phyloP scores from a whole-genome alignment of 2,113 vertebrate species.

The Balaeniceps rex region DNA sequence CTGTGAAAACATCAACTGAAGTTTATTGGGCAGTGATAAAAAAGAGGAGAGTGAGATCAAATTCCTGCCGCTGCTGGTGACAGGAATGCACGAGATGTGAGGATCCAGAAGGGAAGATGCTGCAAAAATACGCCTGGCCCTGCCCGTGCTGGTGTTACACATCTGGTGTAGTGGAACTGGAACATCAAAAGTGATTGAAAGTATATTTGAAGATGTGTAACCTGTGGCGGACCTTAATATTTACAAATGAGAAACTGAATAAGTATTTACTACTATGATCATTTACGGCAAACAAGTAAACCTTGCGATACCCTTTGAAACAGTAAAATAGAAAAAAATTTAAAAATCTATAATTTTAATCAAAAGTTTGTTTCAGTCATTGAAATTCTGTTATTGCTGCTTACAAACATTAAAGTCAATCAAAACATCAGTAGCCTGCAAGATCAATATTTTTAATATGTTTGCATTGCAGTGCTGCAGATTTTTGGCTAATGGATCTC shows the following conservation, averaged over 20 bases:
- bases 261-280: conserved; percentile 64
- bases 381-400: conserved; percentile 83
- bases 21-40: background rate
- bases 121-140: background rate
- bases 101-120: background rate
- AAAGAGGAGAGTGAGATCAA: background rate
- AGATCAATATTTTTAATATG: conserved; percentile 89
- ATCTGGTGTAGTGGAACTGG: background rate
- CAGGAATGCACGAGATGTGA: accelerated
- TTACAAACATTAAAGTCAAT: conserved; percentile 84
- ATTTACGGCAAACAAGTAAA: conserved; percentile 68
- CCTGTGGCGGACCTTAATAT: conserved; percentile 40
- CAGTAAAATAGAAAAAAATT: conserved; percentile 72
- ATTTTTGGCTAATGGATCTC: conserved; percentile 92
- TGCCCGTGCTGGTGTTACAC: background rate
- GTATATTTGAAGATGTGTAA: conserved; percentile 47
- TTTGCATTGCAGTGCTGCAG: conserved; percentile 80
- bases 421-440: conserved; percentile 76
- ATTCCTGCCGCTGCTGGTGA: background rate
- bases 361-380: conserved; percentile 84
- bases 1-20: background rate
- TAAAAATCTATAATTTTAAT: conserved; percentile 87
- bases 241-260: conserved; percentile 69
- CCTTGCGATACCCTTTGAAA: conserved; percentile 67
- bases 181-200: conserved; percentile 33